phyloP scores from a whole-genome alignment of 1,140 invertebrate species.

The Apis mellifera region DNA sequence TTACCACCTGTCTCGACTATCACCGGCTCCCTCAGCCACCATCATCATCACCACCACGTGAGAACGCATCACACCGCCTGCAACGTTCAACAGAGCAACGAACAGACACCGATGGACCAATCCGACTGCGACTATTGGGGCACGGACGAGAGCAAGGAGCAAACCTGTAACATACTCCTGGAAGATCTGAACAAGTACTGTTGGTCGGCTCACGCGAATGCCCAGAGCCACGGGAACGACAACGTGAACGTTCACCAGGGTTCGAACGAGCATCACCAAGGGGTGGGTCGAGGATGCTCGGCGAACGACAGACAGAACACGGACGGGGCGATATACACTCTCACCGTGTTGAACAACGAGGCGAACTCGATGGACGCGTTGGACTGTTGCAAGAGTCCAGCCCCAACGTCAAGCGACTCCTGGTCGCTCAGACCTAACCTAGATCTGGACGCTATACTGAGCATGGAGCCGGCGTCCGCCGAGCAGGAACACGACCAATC shows the following conservation, averaged over 20 bases:
- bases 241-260: conserved; percentile 50
- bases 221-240: conserved; percentile 51
- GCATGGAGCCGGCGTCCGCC: conserved; percentile 72
- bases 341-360: conserved; percentile 82
- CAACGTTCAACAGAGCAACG: conserved; percentile 63
- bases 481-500: conserved; percentile 70
- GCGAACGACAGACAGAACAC: conserved; percentile 80
- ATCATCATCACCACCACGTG: conserved; percentile 74
- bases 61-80: conserved; percentile 60
- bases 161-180: conserved; percentile 86
- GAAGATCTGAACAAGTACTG: conserved; percentile 91
- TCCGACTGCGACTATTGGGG: conserved; percentile 87
- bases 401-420: conserved; percentile 71
- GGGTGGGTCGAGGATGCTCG: conserved; percentile 53
- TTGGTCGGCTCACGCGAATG: conserved; percentile 82
- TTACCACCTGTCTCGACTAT: conserved; percentile 77
- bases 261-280: conserved; percentile 58
- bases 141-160: conserved; percentile 84
- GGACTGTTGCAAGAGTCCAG: conserved; percentile 79
- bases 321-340: conserved; percentile 83
- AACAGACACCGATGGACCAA: conserved; percentile 75
- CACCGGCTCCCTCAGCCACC: conserved; percentile 76
- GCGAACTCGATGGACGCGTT: conserved; percentile 82
- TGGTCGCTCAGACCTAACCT: conserved; percentile 77
- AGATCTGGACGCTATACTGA: conserved; percentile 80